A percentile compares a stretch with the other conserved stretches of the same genome.
Conservation (phyloP, 2,888 invertebrate genomes). For the Heteropelma amictum region DNA sequence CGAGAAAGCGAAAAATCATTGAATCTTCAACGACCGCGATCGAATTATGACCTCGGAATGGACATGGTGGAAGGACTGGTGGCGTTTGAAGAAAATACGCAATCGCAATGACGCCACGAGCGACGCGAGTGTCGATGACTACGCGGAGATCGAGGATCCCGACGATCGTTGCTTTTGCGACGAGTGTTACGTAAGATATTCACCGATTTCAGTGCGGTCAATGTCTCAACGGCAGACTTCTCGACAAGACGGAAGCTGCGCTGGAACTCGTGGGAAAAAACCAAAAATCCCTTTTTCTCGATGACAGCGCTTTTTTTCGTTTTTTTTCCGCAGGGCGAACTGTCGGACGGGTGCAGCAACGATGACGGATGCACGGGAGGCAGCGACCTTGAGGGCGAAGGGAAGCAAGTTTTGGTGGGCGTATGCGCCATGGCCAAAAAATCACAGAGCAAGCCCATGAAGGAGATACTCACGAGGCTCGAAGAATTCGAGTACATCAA, state of each 20-base stretch:
- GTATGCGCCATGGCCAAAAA: slow-evolving; percentile 99
- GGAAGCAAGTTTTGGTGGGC: slow-evolving; percentile 97
- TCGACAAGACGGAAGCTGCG: not conserved
- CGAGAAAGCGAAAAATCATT: not conserved
- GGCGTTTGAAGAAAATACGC: slow-evolving; percentile 86
- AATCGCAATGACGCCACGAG: slow-evolving; percentile 69
- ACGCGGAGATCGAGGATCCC: slow-evolving; percentile 78
- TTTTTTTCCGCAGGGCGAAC: slow-evolving; percentile 82
- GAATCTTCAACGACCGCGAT: no score
- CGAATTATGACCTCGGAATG: slow-evolving; percentile 83
- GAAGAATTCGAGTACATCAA: slow-evolving; percentile 98
- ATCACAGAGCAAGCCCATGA: slow-evolving; percentile 99
- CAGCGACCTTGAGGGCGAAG: slow-evolving; percentile 80
- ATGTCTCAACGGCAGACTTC: no score
- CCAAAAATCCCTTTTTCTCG: not conserved
- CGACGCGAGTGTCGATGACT: slow-evolving; percentile 65
- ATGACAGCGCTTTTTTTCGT: not conserved
- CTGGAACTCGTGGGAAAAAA: not conserved
- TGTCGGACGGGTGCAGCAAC: slow-evolving; percentile 85
- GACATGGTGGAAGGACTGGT: slow-evolving; percentile 90
- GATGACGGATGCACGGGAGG: slow-evolving; percentile 78
- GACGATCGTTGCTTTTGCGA: slow-evolving; percentile 87
- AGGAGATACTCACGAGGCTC: slow-evolving; percentile 96
- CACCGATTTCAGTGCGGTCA: not conserved
- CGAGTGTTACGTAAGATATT: slow-evolving; percentile 83